Evolutionary conservation across 2,888 invertebrate genomes (phyloP).

Genomic region (Hemicrepidius hirtus): DNA sequence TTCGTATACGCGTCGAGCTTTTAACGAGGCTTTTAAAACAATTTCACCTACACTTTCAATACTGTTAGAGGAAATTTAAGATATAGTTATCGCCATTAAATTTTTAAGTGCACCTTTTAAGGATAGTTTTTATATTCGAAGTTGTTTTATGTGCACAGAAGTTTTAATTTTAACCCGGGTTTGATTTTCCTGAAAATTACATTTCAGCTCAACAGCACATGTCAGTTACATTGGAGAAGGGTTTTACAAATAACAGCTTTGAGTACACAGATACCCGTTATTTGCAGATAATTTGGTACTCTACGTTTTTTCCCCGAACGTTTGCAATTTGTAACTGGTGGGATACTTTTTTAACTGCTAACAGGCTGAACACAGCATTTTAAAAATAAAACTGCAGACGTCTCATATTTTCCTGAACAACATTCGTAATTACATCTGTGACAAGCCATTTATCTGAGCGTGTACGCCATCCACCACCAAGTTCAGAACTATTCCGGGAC

Average conservation of each 20-base stretch:
- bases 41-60: neutral
- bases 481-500: slow-evolving; percentile 44
- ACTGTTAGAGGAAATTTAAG: slow-evolving; percentile 2
- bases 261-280: neutral
- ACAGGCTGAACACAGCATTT: neutral
- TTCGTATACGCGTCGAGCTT: slow-evolving; percentile 23
- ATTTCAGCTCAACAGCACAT: neutral
- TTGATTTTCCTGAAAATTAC: slow-evolving; percentile 17
- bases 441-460: slow-evolving; percentile 46
- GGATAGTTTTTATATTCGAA: neutral
- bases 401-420: slow-evolving; percentile 37
- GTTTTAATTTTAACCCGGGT: neutral
- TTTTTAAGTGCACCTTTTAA: neutral
- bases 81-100: neutral
- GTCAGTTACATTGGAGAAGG: slow-evolving; percentile 16
- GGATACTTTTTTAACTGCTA: neutral
- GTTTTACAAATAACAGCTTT: slow-evolving; percentile 9
- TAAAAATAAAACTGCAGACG: slow-evolving; percentile 23
- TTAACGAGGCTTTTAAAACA: slow-evolving; percentile 22
- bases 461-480: slow-evolving; percentile 33
- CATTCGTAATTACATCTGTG: slow-evolving; percentile 49
- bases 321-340: slow-evolving; percentile 11
- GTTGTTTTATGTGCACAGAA: no score
- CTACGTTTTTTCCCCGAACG: neutral
- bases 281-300: slow-evolving; percentile 15